Percentiles rank a stretch among this genome's conserved stretches.
These are phyloP conservation scores for Oxycera nigricornis DNA, from an alignment of 2,888 invertebrate genomes.

Conservation along the genomic window DNA sequence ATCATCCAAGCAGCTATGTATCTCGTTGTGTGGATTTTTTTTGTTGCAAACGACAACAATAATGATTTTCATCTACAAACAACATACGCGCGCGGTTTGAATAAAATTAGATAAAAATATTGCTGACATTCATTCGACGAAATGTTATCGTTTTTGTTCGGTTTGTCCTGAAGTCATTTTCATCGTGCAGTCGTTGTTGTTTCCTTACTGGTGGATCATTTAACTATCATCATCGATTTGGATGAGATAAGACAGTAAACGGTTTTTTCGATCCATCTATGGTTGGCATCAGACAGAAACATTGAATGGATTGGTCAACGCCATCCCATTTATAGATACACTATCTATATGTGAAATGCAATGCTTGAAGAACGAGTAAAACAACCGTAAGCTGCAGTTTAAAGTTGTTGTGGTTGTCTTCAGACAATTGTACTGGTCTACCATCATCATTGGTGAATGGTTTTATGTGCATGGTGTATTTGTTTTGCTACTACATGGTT, in stretches of 20 bases:
- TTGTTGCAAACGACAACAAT: not conserved
- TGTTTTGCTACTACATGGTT: no score
- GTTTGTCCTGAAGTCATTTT: not conserved
- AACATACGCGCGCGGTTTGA: not conserved
- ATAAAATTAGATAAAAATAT: not conserved
- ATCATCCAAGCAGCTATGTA: not conserved
- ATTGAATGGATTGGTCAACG: slow-evolving; percentile 6
- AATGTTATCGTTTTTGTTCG: not conserved
- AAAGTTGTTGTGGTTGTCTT: not conserved
- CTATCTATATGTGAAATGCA: not conserved
- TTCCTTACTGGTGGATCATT: not conserved
- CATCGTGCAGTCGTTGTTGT: not conserved
- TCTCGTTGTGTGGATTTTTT: not conserved
- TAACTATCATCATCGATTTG: not conserved
- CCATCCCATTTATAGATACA: not conserved
- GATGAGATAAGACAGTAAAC: slow-evolving; percentile 1
- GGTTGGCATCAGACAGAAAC: not conserved
- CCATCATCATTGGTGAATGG: no score
- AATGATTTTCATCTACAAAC: not conserved
- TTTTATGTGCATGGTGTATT: no score
- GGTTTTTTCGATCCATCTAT: not conserved
- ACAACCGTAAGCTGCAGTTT: not conserved
- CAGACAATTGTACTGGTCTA: no score
- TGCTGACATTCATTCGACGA: slow-evolving; percentile 6
- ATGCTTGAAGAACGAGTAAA: not conserved